Evolutionary conservation across 2,888 invertebrate genomes (phyloP), one percentile per base, ranked within the genome.

Genomic region (Chrysolina americana): DNA sequence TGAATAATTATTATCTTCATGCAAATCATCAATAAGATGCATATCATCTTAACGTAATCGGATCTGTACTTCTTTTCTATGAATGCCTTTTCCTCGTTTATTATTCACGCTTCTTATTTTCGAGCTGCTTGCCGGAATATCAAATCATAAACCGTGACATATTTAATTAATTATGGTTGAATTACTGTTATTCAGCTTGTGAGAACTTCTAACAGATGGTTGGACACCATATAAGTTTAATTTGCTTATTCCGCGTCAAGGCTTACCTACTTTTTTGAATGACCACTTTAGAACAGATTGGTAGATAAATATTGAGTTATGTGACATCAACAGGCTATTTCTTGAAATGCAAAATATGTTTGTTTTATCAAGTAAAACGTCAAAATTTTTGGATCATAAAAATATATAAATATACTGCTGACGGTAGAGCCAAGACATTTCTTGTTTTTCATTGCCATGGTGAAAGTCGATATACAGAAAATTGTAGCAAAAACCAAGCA

Each of bases 71-170:
- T 50, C 50, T n/a, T 17, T 17, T 50, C 50, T 13, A 2, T n/a
- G 50, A 50, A n/a, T 50, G 50, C 50, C 50, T 15, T 19, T 59
- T 59, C 59, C 59, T 6, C 28, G n/a, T n/a, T 6, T 59, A 59
- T 59, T 59, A 10, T 59, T 59, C n/a, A 36, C 59, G 36, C 9
- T 59, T 28, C n/a, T 28, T 10, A 59, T 10, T n/a, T 59, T 36
- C 17, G 59, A 23, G 59, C 13, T 17, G n/a, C 59, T 59, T 59
- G 13, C 8, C 28, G 28, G 59, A 36, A 59, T 59, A 59, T 4
- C 17, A 36, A 59, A 59, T 59, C 59, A 59, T 36, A n/a, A 59
- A 59, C 59, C 59, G 28, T 59, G 59, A 59, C 59, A 59, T n/a
- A 59, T 59, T 59, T 59, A 59, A 28, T 59, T 28, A 59, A 59